Base-by-base conservation (phyloP, 1,140 invertebrate genomes). In the Bombus haemorrhoidalis region DNA sequence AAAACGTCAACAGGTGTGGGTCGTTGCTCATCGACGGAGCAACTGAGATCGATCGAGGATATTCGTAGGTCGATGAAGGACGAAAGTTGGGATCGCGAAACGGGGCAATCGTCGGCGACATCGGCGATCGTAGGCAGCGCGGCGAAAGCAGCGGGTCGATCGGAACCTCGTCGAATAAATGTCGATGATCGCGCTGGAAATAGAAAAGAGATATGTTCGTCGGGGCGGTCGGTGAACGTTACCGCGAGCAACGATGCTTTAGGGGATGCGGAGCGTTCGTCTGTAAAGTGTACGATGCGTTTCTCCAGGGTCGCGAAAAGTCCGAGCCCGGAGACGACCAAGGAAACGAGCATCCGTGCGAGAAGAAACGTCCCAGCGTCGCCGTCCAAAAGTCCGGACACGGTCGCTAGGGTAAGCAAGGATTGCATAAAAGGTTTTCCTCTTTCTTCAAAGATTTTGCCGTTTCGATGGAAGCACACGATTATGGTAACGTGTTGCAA, bases 41-140 rank as follows among this genome's bases (percentile, higher is more conserved):
- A 76, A 3, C 74, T 92, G 66, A 87, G 91, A 76, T 92, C 92
- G 41, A 91, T 93, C 85, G 88, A 92, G 71, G 89, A 91, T 62
- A 92, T 93, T 86, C 88, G 90, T 15, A 90, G 87, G 77, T 91
- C 91, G 32, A 92, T 92, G 74, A 84, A 80, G 64, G 66, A 37
- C 41, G 72, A 80, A 28, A 74, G 74, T 57, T n/a, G 25, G 25
- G 3, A 37, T 53, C 34, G 76, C 15, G 2, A 59, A 28, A 43
- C 28, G 47, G 43, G 53, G 25, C 37, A n/a, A 47, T 8, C 43
- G 57, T 64, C 62, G 69, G 66, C 28, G 43, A 75, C 59, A 76
- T 86, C 86, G 76, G 87, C 85, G 85, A 91, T 90, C 87, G 88
- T 87, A 80, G 87, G 43, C 72, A 59, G 32, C 39, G 39, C 2